phyloP scores from a whole-genome alignment of 2,888 invertebrate species.

The Hydraecia micacea region DNA sequence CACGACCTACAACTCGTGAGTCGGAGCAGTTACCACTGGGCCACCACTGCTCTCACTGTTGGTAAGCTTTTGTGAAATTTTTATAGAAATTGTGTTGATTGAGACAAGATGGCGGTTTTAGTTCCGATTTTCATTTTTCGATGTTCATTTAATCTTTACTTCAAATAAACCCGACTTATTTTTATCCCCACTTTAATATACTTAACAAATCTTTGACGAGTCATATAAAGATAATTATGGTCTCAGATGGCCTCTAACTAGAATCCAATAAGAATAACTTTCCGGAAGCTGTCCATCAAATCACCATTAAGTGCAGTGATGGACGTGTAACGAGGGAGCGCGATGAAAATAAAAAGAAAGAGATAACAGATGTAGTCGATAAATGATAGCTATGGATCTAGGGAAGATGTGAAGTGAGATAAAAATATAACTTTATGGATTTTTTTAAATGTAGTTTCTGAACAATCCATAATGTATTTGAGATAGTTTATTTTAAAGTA shows the following conservation, averaged over 20 bases:
- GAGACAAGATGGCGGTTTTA: no score
- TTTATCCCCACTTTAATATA: slow-evolving; percentile 19
- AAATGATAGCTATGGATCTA: slow-evolving; percentile 48
- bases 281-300: slow-evolving; percentile 71
- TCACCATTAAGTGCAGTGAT: slow-evolving; percentile 61
- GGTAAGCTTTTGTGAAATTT: not conserved
- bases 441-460: not conserved
- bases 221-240: slow-evolving; percentile 47
- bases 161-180: slow-evolving; percentile 4
- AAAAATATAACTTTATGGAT: slow-evolving; percentile 14
- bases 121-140: no score
- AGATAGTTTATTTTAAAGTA: not conserved
- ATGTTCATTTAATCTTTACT: not conserved
- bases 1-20: no score
- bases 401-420: slow-evolving; percentile 7
- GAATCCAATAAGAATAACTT: slow-evolving; percentile 50
- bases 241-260: slow-evolving; percentile 44
- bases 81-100: not conserved
- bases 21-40: no score
- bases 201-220: slow-evolving; percentile 26
- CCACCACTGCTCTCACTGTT: not conserved
- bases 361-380: slow-evolving; percentile 60
- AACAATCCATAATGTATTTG: not conserved
- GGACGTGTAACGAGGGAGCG: slow-evolving; percentile 63
- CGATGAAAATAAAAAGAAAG: slow-evolving; percentile 57